Base-by-base conservation (phyloP, 2,797 vertebrate genomes). In the Salmo trutta region DNA sequence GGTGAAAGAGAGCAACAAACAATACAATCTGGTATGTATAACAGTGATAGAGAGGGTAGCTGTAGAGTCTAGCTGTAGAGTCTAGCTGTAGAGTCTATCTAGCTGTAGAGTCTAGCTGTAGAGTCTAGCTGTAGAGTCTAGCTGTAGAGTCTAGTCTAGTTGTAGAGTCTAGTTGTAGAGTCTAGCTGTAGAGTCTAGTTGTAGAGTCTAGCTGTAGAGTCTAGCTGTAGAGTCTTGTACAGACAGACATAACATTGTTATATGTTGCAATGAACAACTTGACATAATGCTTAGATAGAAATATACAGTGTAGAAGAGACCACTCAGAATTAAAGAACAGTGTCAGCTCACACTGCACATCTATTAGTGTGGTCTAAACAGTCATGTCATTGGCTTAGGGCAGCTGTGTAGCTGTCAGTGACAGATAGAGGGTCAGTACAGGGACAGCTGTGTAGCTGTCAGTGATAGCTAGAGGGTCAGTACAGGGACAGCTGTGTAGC, bases 21-120 rank as follows among this genome's bases (percentile, higher is more conserved):
- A 12, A 47, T 12, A 47, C 41, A 12, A 27, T 47, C 41, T 3
- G 10, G 41, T 47, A 47, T 90, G 88, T 88, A 81, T 91, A 88
- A 91, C 85, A 86, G 84, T 81, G 24, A 59, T 8, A n/a, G 71
- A 33, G 53, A 56, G 29, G 53, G 21, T 24, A 24, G 24, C 24
- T 24, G 24, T 24, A 24, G 24, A 24, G 24, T 24, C 24, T 24
- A 24, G 24, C n/a, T 12, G n/a, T 8, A 47, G 56, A 21, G n/a
- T 12, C 59, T 10, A 24, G 24, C n/a, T 12, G n/a, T 8, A 47
- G 56, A 21, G n/a, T 12, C 59, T 10, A n/a, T n/a, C n/a, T n/a
- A 24, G 24, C n/a, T 12, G n/a, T 8, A 47, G 56, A 21, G n/a
- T 12, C 59, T 10, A 24, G 24, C n/a, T 12, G n/a, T 8, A 47